phyloP scores from a whole-genome alignment of 64 coral and sea anemone species.

The Acropora yongei region DNA sequence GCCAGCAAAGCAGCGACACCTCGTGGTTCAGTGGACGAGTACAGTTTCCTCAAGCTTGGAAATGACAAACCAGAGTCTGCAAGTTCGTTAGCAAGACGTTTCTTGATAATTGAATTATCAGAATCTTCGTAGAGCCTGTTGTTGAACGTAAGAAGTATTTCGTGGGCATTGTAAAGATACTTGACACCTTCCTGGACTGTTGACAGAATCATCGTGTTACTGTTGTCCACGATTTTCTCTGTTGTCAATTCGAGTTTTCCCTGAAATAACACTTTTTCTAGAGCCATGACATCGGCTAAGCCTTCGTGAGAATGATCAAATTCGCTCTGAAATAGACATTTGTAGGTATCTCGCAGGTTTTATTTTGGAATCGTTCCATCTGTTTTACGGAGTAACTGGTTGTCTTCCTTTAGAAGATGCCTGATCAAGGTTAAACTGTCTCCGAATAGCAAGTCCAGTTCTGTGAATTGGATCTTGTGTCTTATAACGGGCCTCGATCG shows the following conservation, averaged over 20 bases:
- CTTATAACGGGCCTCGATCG: too few species aligned
- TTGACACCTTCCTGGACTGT: too few species aligned
- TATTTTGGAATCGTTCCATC: background rate
- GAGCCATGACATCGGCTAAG: background rate
- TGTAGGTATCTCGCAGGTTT: background rate
- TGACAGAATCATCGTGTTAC: too few species aligned
- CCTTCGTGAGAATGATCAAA: background rate
- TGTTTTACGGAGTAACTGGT: constrained; percentile 7
- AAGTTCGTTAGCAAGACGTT: too few species aligned
- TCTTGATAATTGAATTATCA: too few species aligned
- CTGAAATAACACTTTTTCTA: background rate
- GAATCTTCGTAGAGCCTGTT: too few species aligned
- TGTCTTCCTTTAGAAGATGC: constrained; percentile 16
- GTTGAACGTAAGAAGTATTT: too few species aligned
- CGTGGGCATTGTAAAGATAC: too few species aligned
- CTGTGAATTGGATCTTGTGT: background rate
- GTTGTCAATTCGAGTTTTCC: background rate
- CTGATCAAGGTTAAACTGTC: constrained; percentile 6
- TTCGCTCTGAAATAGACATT: background rate
- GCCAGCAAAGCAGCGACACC: background rate
- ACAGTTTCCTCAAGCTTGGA: background rate
- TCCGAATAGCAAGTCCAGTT: constrained; percentile 17
- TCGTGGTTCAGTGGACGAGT: background rate
- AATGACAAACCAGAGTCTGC: too few species aligned
- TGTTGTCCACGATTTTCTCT: background rate